Evolutionary conservation across 2,797 vertebrate species (phyloP).

Genomic region (Takifugu rubripes): DNA sequence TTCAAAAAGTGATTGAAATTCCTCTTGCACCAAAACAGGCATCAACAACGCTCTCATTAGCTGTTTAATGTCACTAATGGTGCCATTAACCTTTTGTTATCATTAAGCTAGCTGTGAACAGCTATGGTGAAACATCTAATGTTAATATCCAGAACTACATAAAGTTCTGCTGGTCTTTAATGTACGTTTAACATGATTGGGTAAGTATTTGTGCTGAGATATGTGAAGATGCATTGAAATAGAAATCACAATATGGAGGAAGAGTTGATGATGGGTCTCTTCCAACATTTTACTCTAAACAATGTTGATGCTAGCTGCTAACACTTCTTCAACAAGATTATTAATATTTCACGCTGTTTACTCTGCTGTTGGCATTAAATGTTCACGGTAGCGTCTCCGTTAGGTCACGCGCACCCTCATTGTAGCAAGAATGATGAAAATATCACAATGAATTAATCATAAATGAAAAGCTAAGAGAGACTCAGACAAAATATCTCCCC

Average conservation of each 20-base stretch:
- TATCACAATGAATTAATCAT: conserved; percentile 10
- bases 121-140: too few species aligned
- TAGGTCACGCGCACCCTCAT: conserved; percentile 5
- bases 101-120: too few species aligned
- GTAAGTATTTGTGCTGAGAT: conserved; percentile 1
- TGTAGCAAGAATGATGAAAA: conserved; percentile 18
- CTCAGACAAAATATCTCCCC: not conserved
- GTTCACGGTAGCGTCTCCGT: conserved; percentile 3
- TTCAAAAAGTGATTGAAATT: too few species aligned
- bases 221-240: not conserved
- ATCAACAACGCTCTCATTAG: too few species aligned
- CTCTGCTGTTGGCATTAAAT: conserved; percentile 28
- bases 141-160: too few species aligned
- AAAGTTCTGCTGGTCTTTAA: too few species aligned
- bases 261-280: conserved; percentile 9
- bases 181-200: too few species aligned
- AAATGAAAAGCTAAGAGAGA: not conserved
- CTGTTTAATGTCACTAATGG: too few species aligned
- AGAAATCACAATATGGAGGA: not conserved
- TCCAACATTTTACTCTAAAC: conserved; percentile 5
- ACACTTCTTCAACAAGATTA: conserved; percentile 16
- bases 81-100: too few species aligned
- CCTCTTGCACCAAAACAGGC: too few species aligned
- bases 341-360: conserved; percentile 50
- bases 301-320: conserved; percentile 11